phyloP scores from a whole-genome alignment of 2,113 vertebrate genomes.

The Hyaena hyaena region DNA sequence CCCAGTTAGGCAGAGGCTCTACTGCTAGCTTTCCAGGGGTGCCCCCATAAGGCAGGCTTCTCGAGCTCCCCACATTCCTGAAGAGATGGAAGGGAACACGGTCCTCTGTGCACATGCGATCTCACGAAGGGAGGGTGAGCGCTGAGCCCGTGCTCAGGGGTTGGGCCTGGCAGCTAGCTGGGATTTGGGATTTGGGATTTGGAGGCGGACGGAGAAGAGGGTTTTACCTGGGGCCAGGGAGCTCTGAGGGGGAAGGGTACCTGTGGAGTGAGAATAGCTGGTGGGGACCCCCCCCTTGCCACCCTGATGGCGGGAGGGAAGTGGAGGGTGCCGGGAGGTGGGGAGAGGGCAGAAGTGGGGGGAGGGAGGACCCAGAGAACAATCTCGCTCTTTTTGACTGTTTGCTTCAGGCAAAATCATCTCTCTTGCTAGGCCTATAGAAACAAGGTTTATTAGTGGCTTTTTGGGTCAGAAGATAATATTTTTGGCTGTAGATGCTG shows the following conservation, averaged over 20 bases:
- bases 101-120: not conserved
- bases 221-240: not conserved
- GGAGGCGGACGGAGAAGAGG: not conserved
- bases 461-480: conserved; percentile 79
- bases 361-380: not conserved
- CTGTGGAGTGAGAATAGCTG: not conserved
- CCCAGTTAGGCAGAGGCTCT: not conserved
- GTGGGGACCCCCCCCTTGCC: not conserved
- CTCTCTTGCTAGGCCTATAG: conserved; percentile 47
- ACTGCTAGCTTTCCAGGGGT: not conserved
- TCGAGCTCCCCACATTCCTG: not conserved
- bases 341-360: not conserved
- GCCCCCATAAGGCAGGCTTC: not conserved
- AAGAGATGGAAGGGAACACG: not conserved
- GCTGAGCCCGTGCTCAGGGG: not conserved
- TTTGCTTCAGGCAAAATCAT: conserved; percentile 36
- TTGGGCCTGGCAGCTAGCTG: not conserved
- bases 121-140: not conserved
- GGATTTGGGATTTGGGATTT: conserved; percentile 3
- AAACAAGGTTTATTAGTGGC: conserved; percentile 66
- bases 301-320: not conserved
- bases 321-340: not conserved
- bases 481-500: conserved; percentile 76
- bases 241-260: not conserved
- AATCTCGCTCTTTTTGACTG: not conserved